phyloP scores from a whole-genome alignment of 2,113 vertebrate species.

The Cygnus atratus region DNA sequence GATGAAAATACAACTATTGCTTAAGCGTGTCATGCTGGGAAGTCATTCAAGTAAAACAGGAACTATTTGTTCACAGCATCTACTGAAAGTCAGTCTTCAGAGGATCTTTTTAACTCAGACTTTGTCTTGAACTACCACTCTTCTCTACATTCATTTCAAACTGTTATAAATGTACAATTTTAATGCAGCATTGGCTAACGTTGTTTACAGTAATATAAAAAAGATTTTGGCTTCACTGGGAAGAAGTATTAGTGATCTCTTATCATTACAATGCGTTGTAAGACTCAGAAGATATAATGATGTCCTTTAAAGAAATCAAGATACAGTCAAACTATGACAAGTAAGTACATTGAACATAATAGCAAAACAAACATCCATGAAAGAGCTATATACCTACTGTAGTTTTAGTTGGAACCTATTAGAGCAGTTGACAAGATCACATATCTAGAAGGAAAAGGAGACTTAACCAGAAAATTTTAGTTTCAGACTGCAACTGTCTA shows the following conservation, averaged over 20 bases:
- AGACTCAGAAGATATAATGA: background rate
- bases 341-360: background rate
- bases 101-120: slow-evolving; percentile 12
- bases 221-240: background rate
- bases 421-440: background rate
- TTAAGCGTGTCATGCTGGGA: slow-evolving; percentile 49
- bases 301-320: background rate
- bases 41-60: slow-evolving; percentile 63
- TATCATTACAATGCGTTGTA: background rate
- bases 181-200: background rate
- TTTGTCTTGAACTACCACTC: background rate
- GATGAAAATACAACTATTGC: slow-evolving; percentile 37
- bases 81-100: background rate
- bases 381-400: background rate
- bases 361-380: background rate
- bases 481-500: background rate
- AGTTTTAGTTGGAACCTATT: background rate
- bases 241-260: background rate
- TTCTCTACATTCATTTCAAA: background rate
- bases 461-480: background rate
- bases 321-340: background rate
- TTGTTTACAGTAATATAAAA: background rate
- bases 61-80: slow-evolving; percentile 46
- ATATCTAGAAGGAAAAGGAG: background rate
- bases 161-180: background rate